Percentiles rank a stretch among this genome's conserved stretches.
Evolutionary conservation across 2,797 vertebrate species (phyloP).

Genomic region (Diplodus sargus): DNA sequence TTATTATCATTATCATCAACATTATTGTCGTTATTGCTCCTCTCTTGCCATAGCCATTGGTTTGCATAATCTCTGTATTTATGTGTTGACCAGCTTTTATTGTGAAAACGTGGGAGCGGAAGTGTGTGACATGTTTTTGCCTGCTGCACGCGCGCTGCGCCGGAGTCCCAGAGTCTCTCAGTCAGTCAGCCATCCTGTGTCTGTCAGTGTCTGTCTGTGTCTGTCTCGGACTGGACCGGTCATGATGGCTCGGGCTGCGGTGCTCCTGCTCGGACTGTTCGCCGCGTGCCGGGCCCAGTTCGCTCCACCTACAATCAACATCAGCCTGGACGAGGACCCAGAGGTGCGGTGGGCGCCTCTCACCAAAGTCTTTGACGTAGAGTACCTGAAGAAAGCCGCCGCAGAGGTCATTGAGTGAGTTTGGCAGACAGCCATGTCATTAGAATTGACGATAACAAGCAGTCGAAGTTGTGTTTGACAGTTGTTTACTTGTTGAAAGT

Average conservation of each 20-base stretch:
- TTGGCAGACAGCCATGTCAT: background rate
- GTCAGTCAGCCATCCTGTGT: no score
- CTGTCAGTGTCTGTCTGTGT: background rate
- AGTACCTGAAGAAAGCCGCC: conserved; percentile 74
- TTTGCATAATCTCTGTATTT: background rate
- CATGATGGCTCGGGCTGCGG: background rate
- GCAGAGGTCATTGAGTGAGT: conserved; percentile 84
- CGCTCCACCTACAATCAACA: conserved; percentile 73
- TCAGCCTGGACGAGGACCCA: conserved; percentile 78
- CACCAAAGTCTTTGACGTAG: conserved; percentile 59
- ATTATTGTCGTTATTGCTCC: no score
- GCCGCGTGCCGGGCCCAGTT: conserved; percentile 40
- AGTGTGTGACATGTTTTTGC: fast-evolving
- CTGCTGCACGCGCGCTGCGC: fast-evolving
- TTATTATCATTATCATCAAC: no score
- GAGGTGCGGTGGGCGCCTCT: conserved; percentile 78
- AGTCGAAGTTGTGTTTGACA: background rate
- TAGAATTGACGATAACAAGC: no score
- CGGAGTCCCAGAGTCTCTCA: no score
- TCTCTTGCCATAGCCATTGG: background rate
- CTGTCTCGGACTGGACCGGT: background rate
- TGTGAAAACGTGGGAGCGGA: conserved; percentile 49
- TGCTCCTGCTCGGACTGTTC: conserved; percentile 40
- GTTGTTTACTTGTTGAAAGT: background rate
- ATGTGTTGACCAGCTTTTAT: conserved; percentile 28